A percentile compares a stretch with the other conserved stretches of the same genome.
Conservation (phyloP, 2,888 invertebrate genomes). For the Phengaris arion region DNA sequence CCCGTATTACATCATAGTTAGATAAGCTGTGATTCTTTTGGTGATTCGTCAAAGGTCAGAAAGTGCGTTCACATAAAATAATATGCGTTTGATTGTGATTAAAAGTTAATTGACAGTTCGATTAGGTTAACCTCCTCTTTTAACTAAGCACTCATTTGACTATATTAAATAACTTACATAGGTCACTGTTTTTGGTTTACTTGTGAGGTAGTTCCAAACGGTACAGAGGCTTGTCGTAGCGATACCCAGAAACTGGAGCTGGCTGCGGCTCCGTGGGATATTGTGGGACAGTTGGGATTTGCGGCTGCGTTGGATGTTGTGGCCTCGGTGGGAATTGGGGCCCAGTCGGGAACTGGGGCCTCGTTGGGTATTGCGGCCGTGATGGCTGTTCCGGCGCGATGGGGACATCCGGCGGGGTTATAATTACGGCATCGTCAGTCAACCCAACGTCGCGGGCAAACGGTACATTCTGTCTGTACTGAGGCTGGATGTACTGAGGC, state of each 20-base stretch:
- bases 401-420: slow-evolving; percentile 68
- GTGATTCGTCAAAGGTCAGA: background rate
- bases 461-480: slow-evolving; percentile 49
- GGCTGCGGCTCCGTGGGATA: slow-evolving; percentile 36
- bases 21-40: slow-evolving; percentile 3
- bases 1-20: slow-evolving; percentile 29
- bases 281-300: background rate
- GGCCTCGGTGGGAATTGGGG: background rate
- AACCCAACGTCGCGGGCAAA: slow-evolving; percentile 63
- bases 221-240: slow-evolving; percentile 67
- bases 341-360: background rate
- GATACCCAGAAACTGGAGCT: slow-evolving; percentile 54
- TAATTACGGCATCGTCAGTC: slow-evolving; percentile 71
- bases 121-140: background rate
- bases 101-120: background rate
- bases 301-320: background rate
- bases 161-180: background rate
- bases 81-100: background rate
- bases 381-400: slow-evolving; percentile 43
- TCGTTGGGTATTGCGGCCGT: slow-evolving; percentile 2
- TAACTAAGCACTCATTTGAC: background rate
- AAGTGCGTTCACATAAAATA: background rate
- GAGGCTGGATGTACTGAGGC: slow-evolving; percentile 40
- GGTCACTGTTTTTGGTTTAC: slow-evolving; percentile 42
- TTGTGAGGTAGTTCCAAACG: slow-evolving; percentile 66